A percentile compares a stretch with the other conserved stretches of the same genome.
phyloP scores from a whole-genome alignment of 2,113 vertebrate genomes.

The Muntiacus muntjak region DNA sequence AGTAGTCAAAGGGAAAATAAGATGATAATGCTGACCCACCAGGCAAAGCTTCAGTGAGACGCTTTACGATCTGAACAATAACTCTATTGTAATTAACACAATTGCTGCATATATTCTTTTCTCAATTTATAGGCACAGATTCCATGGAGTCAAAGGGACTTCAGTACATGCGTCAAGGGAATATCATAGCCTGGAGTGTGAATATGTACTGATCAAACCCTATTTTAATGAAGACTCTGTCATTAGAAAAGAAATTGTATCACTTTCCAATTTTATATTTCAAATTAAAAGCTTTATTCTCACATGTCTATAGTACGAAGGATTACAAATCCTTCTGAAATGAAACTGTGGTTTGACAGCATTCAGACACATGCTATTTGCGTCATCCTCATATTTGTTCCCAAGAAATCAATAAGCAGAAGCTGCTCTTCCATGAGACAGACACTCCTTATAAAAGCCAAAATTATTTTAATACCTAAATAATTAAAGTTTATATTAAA shows the following conservation, averaged over 20 bases:
- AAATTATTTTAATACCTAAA: conserved; percentile 7
- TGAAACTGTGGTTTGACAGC: not conserved
- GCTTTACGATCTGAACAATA: conserved; percentile 64
- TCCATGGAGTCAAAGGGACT: conserved; percentile 34
- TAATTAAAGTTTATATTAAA: not conserved
- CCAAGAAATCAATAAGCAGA: conserved; percentile 2
- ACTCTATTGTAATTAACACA: conserved; percentile 60
- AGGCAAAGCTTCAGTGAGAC: conserved; percentile 45
- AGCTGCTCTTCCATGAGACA: not conserved
- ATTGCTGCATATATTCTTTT: conserved; percentile 49
- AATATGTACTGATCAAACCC: not conserved
- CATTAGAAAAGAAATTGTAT: not conserved
- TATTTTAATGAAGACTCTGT: not conserved
- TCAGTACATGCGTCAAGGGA: not conserved
- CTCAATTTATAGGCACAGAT: conserved; percentile 52
- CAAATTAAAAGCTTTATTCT: not conserved
- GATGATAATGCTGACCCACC: not conserved
- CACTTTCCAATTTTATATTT: conserved; percentile 6
- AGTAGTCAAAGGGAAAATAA: conserved; percentile 50
- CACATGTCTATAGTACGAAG: not conserved
- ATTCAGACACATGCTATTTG: not conserved
- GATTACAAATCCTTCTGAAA: not conserved
- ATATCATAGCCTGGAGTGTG: conserved; percentile 7
- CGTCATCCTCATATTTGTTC: not conserved
- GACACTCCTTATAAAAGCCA: not conserved